A percentile compares a stretch with the other conserved stretches of the same genome.
Conservation (phyloP, 2,797 vertebrate species). For the Pantherophis vulpinus region DNA sequence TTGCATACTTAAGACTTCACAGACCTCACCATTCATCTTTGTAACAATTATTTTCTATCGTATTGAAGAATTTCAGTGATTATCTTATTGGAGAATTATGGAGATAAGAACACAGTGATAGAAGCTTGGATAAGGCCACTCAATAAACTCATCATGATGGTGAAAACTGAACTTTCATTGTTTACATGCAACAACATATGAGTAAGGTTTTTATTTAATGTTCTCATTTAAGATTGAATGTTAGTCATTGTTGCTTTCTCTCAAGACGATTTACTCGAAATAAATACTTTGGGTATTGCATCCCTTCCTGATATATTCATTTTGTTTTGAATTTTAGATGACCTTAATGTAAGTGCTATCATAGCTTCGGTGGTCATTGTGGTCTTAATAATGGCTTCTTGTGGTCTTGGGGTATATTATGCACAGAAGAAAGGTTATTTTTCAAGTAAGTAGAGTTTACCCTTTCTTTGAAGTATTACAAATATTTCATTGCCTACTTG, state of each 20-base stretch:
- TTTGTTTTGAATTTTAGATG: slow-evolving; percentile 78
- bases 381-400: slow-evolving; percentile 76
- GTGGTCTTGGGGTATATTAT: slow-evolving; percentile 82
- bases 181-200: not conserved
- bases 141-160: not conserved
- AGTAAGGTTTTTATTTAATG: not conserved
- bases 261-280: not conserved
- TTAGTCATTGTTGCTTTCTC: not conserved
- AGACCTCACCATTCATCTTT: not conserved
- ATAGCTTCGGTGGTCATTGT: slow-evolving; percentile 77
- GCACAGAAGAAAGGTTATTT: slow-evolving; percentile 90
- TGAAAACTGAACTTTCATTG: not conserved
- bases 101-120: not conserved
- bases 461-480: not conserved
- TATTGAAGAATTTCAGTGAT: not conserved
- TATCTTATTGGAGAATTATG: not conserved
- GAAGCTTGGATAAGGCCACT: not conserved
- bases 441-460: slow-evolving; percentile 81
- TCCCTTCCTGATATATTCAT: slow-evolving; percentile 2
- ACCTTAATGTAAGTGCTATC: slow-evolving; percentile 83
- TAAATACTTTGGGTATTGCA: not conserved
- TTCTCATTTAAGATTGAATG: not conserved
- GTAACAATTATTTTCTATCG: not conserved
- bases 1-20: not conserved
- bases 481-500: not conserved